Evolutionary conservation across 37 sponge, comb jelly and placozoan genomes (phyloP).

Genomic region (Diacarnus erythraeanus): DNA sequence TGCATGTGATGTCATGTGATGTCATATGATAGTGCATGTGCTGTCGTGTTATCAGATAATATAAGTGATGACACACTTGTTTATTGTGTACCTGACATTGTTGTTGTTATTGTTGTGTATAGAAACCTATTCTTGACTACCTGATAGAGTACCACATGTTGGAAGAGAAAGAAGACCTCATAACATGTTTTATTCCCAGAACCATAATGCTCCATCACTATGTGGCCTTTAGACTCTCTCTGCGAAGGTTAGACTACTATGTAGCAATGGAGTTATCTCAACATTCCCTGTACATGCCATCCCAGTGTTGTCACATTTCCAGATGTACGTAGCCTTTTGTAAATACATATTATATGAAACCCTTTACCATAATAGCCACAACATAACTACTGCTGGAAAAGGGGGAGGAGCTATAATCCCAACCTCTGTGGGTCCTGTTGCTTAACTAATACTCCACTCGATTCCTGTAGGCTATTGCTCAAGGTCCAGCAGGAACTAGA

Average conservation of each 20-base stretch:
- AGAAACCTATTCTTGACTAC: constrained; percentile 43
- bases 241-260: no score
- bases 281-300: no score
- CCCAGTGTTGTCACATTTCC: no score
- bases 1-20: not conserved
- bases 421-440: not conserved
- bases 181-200: constrained; percentile 31
- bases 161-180: constrained; percentile 24
- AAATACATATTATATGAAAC: no score
- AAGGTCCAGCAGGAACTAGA: not conserved
- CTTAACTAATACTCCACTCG: no score
- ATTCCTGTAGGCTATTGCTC: not conserved
- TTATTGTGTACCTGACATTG: not conserved
- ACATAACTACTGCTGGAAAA: no score
- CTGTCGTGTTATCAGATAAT: no score
- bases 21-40: not conserved
- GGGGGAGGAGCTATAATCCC: no score
- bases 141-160: constrained; percentile 36
- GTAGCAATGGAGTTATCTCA: no score
- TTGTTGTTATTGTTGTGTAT: not conserved
- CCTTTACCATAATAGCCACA: no score
- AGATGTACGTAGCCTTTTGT: no score
- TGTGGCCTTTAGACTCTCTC: constrained; percentile 50
- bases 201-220: constrained; percentile 61
- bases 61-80: no score